Conservation (phyloP, 2,113 vertebrate genomes). For the Thinocorus orbignyianus region DNA sequence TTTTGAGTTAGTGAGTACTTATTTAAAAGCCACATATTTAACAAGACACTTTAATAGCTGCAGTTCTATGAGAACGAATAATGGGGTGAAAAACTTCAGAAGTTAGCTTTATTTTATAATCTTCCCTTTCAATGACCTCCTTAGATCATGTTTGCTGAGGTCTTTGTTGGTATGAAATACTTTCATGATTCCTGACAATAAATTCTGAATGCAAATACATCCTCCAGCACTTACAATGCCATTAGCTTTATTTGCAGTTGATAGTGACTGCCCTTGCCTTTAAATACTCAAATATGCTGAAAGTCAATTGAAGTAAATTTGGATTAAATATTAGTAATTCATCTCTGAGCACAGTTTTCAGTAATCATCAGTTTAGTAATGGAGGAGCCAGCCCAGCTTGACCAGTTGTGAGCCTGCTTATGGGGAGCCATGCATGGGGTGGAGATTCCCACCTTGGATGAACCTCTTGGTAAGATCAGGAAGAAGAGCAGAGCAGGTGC, state of each 20-base stretch:
- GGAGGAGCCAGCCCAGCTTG: not conserved
- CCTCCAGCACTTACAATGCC: not conserved
- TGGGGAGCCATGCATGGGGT: fast-evolving
- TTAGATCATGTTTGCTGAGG: not conserved
- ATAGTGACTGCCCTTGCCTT: not conserved
- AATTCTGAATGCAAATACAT: not conserved
- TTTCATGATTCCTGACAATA: not conserved
- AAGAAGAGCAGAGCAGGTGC: not conserved
- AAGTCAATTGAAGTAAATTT: not conserved
- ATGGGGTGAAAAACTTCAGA: not conserved
- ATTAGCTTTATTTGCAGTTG: constrained; percentile 9
- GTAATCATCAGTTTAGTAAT: not conserved
- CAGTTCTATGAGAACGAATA: not conserved
- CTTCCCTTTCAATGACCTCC: not conserved
- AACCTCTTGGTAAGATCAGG: not conserved
- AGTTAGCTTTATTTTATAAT: not conserved
- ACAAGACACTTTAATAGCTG: constrained; percentile 8
- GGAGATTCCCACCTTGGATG: not conserved
- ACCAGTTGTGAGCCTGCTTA: not conserved
- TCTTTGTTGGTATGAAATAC: not conserved
- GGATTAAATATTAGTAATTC: not conserved
- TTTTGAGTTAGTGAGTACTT: not conserved
- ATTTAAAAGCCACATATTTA: not conserved
- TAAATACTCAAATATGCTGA: not conserved
- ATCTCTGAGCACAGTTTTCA: not conserved